Base-by-base conservation (phyloP, 1,140 invertebrate genomes). In the Rhopalosiphum maidis region DNA sequence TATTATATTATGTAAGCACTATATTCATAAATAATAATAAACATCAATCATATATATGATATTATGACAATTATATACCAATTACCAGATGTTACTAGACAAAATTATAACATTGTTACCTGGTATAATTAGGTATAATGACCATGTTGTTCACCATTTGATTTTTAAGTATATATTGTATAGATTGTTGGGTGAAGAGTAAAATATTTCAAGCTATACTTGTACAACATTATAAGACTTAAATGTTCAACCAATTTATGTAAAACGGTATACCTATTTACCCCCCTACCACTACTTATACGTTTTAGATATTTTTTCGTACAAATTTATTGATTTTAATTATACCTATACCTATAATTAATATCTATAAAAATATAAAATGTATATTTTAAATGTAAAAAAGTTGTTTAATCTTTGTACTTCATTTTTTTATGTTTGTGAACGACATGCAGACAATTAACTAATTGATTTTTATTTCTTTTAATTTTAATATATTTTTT, bases 1-100 rank as follows among this genome's bases (percentile, higher is more conserved):
- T n/a, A n/a, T 15, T 15, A 18, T 68, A 77, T 35, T 9, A 77
- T 35, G 9, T 68, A 68, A 11, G 30, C 1, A 77, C 60, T n/a
- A n/a, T 77, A 77, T 77, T n/a, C 15, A 77, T 77, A 77, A 77
- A 77, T 77, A 77, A 77, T 77, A 77, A n/a, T 77, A 77, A n/a
- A n/a, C 60, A 77, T 21, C 30, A n/a, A n/a, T 15, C 60, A n/a
- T 54, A n/a, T 77, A 77, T n/a, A 35, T n/a, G 15, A 35, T n/a
- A 77, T 35, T 77, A n/a, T 35, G 15, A n/a, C 60, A n/a, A 77
- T 77, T 77, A 77, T 77, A 77, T 35, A 77, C 60, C 60, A 77
- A 77, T 77, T 77, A 77, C 60, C 60, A 77, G 60, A 77, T 77
- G 60, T 77, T 77, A 77, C 60, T 77, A 77, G 30, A 77, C 60